Percentiles rank a stretch among this genome's conserved stretches.
These are phyloP conservation scores for Pseudorectes ferrugineus DNA, from an alignment of 2,113 vertebrate genomes.

Conservation along the genomic window DNA sequence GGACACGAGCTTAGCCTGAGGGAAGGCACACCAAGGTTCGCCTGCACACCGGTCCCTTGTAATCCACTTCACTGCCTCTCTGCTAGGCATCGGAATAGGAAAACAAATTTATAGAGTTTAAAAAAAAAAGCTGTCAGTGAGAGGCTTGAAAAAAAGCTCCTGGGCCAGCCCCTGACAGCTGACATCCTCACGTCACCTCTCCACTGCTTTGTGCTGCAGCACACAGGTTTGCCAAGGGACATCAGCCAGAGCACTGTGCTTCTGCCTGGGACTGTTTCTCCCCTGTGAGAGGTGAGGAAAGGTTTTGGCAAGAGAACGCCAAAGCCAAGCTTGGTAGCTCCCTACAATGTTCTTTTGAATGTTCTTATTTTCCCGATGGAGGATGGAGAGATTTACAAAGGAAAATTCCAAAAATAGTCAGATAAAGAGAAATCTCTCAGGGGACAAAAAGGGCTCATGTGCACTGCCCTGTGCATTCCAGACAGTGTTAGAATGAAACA, in stretches of 20 bases:
- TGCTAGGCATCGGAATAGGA: background rate
- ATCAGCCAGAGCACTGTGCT: background rate
- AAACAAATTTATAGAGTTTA: background rate
- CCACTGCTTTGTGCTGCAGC: background rate
- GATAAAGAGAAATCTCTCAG: background rate
- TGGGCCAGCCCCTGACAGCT: background rate
- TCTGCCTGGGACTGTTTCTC: background rate
- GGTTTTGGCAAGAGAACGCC: background rate
- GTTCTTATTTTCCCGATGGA: background rate
- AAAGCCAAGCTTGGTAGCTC: background rate
- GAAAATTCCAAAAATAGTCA: background rate
- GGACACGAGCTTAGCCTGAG: background rate
- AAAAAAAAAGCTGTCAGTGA: background rate
- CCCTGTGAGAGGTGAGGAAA: accelerated
- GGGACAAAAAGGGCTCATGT: background rate
- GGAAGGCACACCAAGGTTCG: background rate
- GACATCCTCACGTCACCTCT: background rate
- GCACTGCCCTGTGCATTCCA: background rate
- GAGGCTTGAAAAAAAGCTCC: background rate
- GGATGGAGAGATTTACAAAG: background rate
- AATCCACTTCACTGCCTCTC: background rate
- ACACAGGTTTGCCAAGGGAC: background rate
- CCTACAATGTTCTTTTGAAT: background rate
- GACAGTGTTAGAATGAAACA: accelerated
- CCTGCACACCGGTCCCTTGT: accelerated